Base-by-base conservation (phyloP, 2,888 invertebrate species). In the Spicauda simplicius region DNA sequence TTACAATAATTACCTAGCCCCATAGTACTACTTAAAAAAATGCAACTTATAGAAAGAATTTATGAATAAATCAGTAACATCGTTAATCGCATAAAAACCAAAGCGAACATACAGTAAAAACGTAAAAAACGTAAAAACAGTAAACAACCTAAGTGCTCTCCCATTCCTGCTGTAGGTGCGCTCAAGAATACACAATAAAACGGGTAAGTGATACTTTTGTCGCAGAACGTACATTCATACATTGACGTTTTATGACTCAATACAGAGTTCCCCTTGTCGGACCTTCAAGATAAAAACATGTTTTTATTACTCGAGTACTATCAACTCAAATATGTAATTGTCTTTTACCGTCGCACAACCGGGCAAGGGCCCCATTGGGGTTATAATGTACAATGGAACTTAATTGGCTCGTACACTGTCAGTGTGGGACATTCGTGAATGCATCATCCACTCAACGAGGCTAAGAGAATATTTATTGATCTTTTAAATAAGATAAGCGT, bases 251-350 rank as follows among this genome's bases (percentile, higher is more conserved):
- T 65, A 65, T 59, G 65, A 65, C 65, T 65, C 65, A 65, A 59
- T 53, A 33, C 66, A 20, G 54, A 61, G 48, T 37, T 60, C 66
- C 66, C 66, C 66, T 61, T 59, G 14, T 20, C 54, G 59, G 65
- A 65, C 65, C 54, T 56, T 56, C 56, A 18, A 61, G 61, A 67
- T 67, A 67, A 67, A 67, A 61, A 61, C 56, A 52, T 57, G 14
- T 60, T 67, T 67, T 64, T 70, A 67, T 68, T 63, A 50, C 53
- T 68, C 10, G 57, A 66, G 63, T 59, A 69, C 71, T 71, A 71
- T 73, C 70, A 74, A 71, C 72, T 73, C 69, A 72, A 76, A 74
- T 69, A 69, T 65, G 73, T 73, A 76, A 74, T 76, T 74, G 74
- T 71, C 70, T 71, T 69, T 67, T 52, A 45, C 59, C 30, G 55